Base-by-base conservation (phyloP, 2,797 vertebrate genomes). In the Chelonia mydas region DNA sequence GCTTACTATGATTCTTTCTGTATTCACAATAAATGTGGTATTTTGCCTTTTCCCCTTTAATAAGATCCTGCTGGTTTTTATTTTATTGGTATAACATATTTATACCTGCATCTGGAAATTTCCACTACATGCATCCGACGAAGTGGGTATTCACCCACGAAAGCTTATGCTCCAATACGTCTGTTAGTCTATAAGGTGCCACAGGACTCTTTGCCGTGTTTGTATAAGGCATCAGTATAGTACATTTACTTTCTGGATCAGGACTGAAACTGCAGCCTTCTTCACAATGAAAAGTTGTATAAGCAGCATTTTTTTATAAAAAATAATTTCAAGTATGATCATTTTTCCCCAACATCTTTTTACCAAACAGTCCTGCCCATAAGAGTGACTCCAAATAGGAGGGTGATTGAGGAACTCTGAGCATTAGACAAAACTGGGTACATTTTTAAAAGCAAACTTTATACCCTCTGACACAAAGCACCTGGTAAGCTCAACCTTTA, bases 301-400 rank as follows among this genome's bases (percentile, higher is more conserved):
- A 27, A 77, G 53, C 54, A 82, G 23, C 8, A 23, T 54, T 28
- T 49, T 23, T 41, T 5, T 31, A 7, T 54, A 68, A 33, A 74
- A 19, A 55, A 51, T 0, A 5, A 6, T 72, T 74, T 72, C 78
- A 55, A 5, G 45, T 37, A 3, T 4, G 31, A 4, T 31, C 53
- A 0, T 37, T 51, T 68, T n/a, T 37, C 16, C 50, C 28, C 0
- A 3, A 28, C 80, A 51, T 11, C 9, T 2, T 6, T 83, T 65
- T 47, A 81, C 80, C 5, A 1, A 45, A 17, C 6, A 51, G 0
- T 7, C 0, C 12, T 1, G 0, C 49, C 80, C 83, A 7, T 13
- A 80, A 9, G 61, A 15, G 51, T 23, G n/a, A 80, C 17, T 77
- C 77, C 37, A 2, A 28, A 1, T 7, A 28, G 92, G 82, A 93